These are phyloP conservation scores for Ormyrus pomaceus DNA, from an alignment of 2,888 invertebrate genomes.

Conservation along the genomic window DNA sequence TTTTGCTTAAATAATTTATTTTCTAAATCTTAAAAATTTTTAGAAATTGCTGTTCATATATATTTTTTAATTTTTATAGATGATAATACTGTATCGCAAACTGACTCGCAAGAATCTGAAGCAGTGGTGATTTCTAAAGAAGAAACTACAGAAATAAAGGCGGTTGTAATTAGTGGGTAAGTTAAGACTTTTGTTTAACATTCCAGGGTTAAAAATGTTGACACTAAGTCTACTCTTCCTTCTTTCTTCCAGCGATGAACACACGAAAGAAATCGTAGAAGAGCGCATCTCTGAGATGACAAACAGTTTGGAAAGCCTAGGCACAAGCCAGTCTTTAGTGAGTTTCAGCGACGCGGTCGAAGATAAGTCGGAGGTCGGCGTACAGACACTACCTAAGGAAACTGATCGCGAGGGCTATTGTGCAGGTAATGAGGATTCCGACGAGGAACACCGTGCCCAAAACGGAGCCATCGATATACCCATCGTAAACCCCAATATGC, in stretches of 20 bases:
- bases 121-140: slow-evolving; percentile 19
- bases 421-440: slow-evolving; percentile 46
- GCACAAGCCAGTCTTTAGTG: slow-evolving; percentile 51
- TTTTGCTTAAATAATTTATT: neutral
- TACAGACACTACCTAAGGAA: slow-evolving; percentile 18
- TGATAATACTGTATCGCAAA: neutral
- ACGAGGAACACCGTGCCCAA: slow-evolving; percentile 14
- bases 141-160: slow-evolving; percentile 16
- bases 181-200: neutral
- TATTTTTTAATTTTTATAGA: slow-evolving; percentile 26
- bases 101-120: slow-evolving; percentile 21
- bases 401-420: slow-evolving; percentile 59
- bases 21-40: neutral
- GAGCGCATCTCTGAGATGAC: slow-evolving; percentile 46
- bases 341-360: slow-evolving; percentile 52
- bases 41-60: neutral
- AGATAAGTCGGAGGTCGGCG: slow-evolving; percentile 28
- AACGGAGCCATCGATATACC: slow-evolving; percentile 47
- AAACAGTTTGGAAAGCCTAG: slow-evolving; percentile 51
- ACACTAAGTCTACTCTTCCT: no score
- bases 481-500: neutral
- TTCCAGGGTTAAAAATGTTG: neutral
- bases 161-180: slow-evolving; percentile 24
- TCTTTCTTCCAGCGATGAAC: slow-evolving; percentile 22
- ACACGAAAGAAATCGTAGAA: slow-evolving; percentile 12